phyloP scores from a whole-genome alignment of 23 tunicate genomes.

The Ascidia mentula region DNA sequence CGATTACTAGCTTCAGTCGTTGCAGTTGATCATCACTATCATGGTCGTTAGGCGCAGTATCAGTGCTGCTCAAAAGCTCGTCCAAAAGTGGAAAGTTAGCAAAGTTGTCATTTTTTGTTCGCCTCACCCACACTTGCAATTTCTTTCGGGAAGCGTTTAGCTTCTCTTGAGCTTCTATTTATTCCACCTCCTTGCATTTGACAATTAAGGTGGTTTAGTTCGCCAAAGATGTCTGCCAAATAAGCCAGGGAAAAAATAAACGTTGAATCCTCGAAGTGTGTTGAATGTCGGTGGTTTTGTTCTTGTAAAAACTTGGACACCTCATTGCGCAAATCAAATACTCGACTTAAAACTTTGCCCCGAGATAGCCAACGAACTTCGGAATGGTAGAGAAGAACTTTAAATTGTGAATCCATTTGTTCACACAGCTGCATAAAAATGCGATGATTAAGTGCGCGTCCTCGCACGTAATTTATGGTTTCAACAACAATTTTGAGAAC shows the following conservation, averaged over 20 bases:
- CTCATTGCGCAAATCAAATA: too few relatives aligned
- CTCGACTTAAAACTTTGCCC: too few relatives aligned
- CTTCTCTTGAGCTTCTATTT: slow-evolving; percentile 24
- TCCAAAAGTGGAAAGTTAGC: slow-evolving; percentile 39
- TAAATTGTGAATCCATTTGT: slow-evolving; percentile 42
- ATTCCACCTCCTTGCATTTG: slow-evolving; percentile 44
- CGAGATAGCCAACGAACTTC: slow-evolving; percentile 26
- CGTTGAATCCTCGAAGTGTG: slow-evolving; percentile 19
- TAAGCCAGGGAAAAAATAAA: slow-evolving; percentile 21
- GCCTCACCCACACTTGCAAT: slow-evolving; percentile 31
- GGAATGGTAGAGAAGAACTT: slow-evolving; percentile 20
- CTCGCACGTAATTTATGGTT: slow-evolving; percentile 41
- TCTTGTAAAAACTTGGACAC: too few relatives aligned
- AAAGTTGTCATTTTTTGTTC: slow-evolving; percentile 11
- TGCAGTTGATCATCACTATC: slow-evolving; percentile 18
- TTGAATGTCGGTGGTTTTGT: slow-evolving; percentile 31
- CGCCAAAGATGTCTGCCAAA: slow-evolving; percentile 33
- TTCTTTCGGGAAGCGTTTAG: slow-evolving; percentile 28
- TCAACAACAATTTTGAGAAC: slow-evolving; percentile 44
- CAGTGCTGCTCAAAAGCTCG: slow-evolving; percentile 31
- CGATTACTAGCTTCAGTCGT: slow-evolving; percentile 34
- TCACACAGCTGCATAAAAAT: slow-evolving; percentile 43
- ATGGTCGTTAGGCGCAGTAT: too few relatives aligned
- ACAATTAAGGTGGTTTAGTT: slow-evolving; percentile 27
- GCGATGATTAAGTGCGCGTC: slow-evolving; percentile 37